Conservation (phyloP, 2,113 vertebrate species). For the Ammodytes marinus region DNA sequence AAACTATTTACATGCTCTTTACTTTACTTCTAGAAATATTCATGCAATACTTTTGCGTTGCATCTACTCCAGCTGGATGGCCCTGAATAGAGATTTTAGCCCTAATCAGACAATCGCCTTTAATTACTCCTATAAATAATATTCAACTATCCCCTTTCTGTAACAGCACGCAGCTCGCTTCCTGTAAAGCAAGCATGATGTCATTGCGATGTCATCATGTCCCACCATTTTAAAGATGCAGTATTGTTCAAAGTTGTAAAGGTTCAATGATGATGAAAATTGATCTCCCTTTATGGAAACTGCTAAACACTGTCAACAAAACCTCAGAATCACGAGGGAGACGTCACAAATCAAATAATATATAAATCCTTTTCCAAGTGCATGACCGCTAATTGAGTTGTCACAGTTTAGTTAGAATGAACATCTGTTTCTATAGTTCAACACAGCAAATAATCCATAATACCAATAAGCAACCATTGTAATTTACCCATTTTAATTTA, state of each 20-base stretch:
- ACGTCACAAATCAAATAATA: not conserved
- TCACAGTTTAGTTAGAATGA: conserved; percentile 2
- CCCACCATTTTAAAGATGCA: conserved; percentile 90
- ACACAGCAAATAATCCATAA: not conserved
- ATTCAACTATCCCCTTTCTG: conserved; percentile 48
- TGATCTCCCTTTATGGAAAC: conserved; percentile 77
- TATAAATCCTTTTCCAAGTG: not conserved
- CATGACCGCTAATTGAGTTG: not conserved
- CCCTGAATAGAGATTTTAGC: conserved; percentile 30
- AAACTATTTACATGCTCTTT: conserved; percentile 84
- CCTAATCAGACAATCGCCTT: conserved; percentile 29
- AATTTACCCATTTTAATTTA: too few relatives aligned
- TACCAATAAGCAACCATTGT: too few relatives aligned
- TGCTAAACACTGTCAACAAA: not conserved
- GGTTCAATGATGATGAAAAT: conserved; percentile 78
- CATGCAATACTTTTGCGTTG: conserved; percentile 80
- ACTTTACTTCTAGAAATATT: conserved; percentile 64
- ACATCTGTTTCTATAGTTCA: not conserved
- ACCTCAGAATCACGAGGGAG: conserved; percentile 1
- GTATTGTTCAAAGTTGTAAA: conserved; percentile 82
- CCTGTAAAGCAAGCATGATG: conserved; percentile 76
- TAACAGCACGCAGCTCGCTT: conserved; percentile 60
- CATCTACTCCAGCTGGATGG: conserved; percentile 17
- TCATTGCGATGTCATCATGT: conserved; percentile 75
- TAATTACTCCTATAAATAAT: conserved; percentile 10